Evolutionary conservation across 2,888 invertebrate genomes (phyloP), one percentile per base, ranked within the genome.

Genomic region (Ctena decussata): DNA sequence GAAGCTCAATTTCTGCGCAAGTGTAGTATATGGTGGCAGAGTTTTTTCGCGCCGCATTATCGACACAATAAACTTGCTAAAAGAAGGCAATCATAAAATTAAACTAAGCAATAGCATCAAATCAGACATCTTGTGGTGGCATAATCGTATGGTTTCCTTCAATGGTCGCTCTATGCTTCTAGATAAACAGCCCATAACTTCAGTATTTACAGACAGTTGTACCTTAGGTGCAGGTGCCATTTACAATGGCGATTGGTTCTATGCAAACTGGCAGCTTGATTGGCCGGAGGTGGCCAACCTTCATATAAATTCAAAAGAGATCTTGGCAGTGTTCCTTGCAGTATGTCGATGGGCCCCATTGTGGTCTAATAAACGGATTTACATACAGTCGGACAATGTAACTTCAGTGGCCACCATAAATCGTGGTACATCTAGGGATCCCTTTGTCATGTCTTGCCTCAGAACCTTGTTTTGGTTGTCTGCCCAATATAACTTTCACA

Each of bases 251-350:
- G 57, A 57, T 15, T n/a, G 37, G 82, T 75, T 82, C 76, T 53
- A 60, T 57, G 49, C 35, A 15, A 81, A 76, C 69, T 81, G 81
- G 81, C 18, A 76, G 12, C 46, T 21, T 8, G 76, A 76, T 75
- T 75, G 32, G 21, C 81, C 81, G 24, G 18, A 21, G n/a, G 81
- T 70, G n/a, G n/a, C 41, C 30, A 24, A 37, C 30, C 27, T 69
- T 27, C 81, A 76, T 71, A 81, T 81, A 24, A 81, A 81, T 71
- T 69, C 69, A 24, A 76, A 76, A 49, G 53, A 57, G n/a, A 37
- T 57, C 27, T 37, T 57, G n/a, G 70, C 70, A 35, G 41, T 35
- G 18, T 35, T 70, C 21, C 24, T 70, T 6, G 57, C 57, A 8
- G 57, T 27, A 3, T 27, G 27, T 12, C 12, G 57, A 30, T 57